A percentile compares a stretch with the other conserved stretches of the same genome.
Conservation (phyloP, 2,797 vertebrate genomes). For the Urocyon cinereoargenteus region DNA sequence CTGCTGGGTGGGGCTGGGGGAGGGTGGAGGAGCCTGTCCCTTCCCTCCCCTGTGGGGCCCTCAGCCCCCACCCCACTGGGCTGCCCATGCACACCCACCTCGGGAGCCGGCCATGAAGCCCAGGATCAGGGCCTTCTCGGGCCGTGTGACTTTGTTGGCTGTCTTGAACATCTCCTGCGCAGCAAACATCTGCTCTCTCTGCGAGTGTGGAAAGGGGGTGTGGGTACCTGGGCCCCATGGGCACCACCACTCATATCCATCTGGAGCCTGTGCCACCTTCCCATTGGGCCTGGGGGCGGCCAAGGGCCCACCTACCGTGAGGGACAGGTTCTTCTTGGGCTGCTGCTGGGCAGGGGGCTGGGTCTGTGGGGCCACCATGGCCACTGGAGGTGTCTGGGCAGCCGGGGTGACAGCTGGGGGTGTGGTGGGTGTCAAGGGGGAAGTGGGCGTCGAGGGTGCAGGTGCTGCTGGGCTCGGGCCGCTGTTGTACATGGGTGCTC, state of each 20-base stretch:
- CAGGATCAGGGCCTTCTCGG: constrained; percentile 99
- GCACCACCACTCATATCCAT: not conserved
- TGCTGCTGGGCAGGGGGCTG: constrained; percentile 91
- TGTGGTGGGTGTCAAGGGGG: constrained; percentile 88
- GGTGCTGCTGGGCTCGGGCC: constrained; percentile 90
- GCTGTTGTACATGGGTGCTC: constrained; percentile 97
- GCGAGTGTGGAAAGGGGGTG: not conserved
- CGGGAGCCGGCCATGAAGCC: constrained; percentile 99
- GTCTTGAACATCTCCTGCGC: constrained; percentile 99
- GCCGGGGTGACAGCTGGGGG: constrained; percentile 91
- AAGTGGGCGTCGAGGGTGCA: constrained; percentile 86
- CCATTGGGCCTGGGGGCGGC: too few relatives aligned
- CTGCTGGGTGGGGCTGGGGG: not conserved
- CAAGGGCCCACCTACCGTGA: constrained; percentile 90
- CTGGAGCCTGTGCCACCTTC: not conserved
- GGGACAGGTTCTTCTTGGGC: constrained; percentile 96
- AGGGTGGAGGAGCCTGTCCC: fast-evolving
- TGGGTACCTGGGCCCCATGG: fast-evolving
- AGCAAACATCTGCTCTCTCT: constrained; percentile 96
- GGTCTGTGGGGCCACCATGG: constrained; percentile 89
- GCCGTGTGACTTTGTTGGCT: constrained; percentile 98
- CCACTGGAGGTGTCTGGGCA: constrained; percentile 88
- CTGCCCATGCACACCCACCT: constrained; percentile 87
- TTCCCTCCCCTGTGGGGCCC: not conserved
- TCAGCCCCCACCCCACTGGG: fast-evolving